Evolutionary conservation across 2,797 vertebrate species (phyloP).

Genomic region (Enteromius paludinosus): DNA sequence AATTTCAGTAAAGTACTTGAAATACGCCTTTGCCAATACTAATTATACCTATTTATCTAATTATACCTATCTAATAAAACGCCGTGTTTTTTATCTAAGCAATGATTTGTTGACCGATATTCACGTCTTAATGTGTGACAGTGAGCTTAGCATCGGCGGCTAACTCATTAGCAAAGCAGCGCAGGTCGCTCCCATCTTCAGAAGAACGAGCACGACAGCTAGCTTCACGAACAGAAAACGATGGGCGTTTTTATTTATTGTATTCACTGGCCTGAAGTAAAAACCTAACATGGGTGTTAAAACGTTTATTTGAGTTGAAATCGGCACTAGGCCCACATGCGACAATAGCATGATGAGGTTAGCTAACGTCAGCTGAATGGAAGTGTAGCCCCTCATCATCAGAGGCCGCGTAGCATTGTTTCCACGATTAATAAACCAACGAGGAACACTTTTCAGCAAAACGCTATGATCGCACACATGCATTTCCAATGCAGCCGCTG

Average conservation of each 20-base stretch:
- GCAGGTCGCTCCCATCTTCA: slow-evolving; percentile 27
- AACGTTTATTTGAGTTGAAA: neutral
- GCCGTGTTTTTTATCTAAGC: no score
- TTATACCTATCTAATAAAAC: neutral
- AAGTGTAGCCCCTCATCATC: neutral
- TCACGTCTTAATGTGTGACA: neutral
- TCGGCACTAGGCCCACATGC: slow-evolving; percentile 49
- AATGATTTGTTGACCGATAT: slow-evolving; percentile 1
- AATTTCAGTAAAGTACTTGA: neutral
- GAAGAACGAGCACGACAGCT: slow-evolving; percentile 1
- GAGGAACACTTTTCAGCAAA: neutral
- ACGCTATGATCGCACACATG: neutral
- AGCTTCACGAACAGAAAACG: neutral
- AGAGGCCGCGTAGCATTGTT: slow-evolving; percentile 43
- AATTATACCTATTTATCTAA: rapidly evolving
- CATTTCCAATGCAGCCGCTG: neutral
- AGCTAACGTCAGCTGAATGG: slow-evolving; percentile 54
- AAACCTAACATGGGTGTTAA: neutral
- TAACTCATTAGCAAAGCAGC: slow-evolving; percentile 50
- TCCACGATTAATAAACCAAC: slow-evolving; percentile 12
- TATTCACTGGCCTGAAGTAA: neutral
- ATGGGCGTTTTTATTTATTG: neutral
- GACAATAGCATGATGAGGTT: slow-evolving; percentile 49
- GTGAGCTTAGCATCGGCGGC: slow-evolving; percentile 16
- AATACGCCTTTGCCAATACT: neutral